Evolutionary conservation across 1,140 invertebrate genomes (phyloP).

Genomic region (Orius insidiosus): DNA sequence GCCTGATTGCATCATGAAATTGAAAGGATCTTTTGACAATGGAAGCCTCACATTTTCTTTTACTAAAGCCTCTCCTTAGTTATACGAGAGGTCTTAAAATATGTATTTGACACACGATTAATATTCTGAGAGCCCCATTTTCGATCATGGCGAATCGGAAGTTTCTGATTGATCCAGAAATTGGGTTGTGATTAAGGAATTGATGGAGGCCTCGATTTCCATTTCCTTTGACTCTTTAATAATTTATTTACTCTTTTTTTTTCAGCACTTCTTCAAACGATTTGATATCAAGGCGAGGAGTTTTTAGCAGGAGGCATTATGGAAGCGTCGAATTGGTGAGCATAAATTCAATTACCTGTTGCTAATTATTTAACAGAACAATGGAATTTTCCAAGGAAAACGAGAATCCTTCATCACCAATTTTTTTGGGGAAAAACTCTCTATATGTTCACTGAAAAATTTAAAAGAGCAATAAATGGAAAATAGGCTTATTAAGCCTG

Average conservation of each 20-base stretch:
- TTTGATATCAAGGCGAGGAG: slow-evolving; percentile 53
- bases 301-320: slow-evolving; percentile 66
- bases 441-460: background rate
- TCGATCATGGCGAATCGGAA: too few species aligned
- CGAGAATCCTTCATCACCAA: background rate
- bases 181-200: too few species aligned
- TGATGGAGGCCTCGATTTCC: too few species aligned
- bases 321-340: slow-evolving; percentile 72
- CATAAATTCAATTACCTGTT: slow-evolving; percentile 8
- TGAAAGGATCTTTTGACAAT: too few species aligned
- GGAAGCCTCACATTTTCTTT: too few species aligned
- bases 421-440: background rate
- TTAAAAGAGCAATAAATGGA: too few species aligned
- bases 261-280: slow-evolving; percentile 69
- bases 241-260: slow-evolving; percentile 24
- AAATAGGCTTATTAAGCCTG: background rate
- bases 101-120: too few species aligned
- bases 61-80: too few species aligned
- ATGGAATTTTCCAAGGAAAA: background rate
- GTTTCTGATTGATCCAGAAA: too few species aligned
- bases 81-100: too few species aligned
- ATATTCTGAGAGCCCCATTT: too few species aligned
- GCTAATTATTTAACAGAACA: background rate
- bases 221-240: background rate
- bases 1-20: too few species aligned